Evolutionary conservation across 2,888 invertebrate genomes (phyloP).

Genomic region (Conistra vaccinii): DNA sequence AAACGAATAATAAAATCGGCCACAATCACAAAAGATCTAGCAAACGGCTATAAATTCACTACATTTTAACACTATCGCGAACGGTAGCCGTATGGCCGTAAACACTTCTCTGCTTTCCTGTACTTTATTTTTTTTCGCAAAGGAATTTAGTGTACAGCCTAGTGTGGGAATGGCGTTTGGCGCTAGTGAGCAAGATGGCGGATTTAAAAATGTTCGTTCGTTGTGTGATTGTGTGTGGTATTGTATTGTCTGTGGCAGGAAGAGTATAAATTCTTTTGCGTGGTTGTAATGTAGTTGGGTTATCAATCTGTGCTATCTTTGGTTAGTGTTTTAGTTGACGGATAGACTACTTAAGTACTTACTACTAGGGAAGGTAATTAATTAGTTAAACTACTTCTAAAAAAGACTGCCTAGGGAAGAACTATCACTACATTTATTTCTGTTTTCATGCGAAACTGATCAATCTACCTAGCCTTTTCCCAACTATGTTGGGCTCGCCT

Average conservation of each 20-base stretch:
- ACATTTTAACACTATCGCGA: slow-evolving; percentile 67
- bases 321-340: slow-evolving; percentile 5
- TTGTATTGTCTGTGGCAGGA: slow-evolving; percentile 46
- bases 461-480: no score
- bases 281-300: slow-evolving; percentile 11
- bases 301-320: slow-evolving; percentile 46
- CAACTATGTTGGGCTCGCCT: no score
- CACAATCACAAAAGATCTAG: slow-evolving; percentile 66
- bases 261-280: slow-evolving; percentile 47
- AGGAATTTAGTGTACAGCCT: slow-evolving; percentile 68
- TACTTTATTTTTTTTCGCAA: slow-evolving; percentile 71
- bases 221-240: slow-evolving; percentile 18
- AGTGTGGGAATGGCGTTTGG: slow-evolving; percentile 59
- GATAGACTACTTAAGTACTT: not conserved
- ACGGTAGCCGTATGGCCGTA: slow-evolving; percentile 77
- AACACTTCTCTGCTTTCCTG: slow-evolving; percentile 85
- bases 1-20: slow-evolving; percentile 64
- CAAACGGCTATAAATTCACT: slow-evolving; percentile 64
- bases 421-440: no score
- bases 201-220: slow-evolving; percentile 40
- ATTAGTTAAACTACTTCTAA: no score
- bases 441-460: no score
- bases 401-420: no score
- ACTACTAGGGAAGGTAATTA: not conserved
- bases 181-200: slow-evolving; percentile 51